phyloP scores from a whole-genome alignment of 1,140 invertebrate species.

The Drosophila arizonae region DNA sequence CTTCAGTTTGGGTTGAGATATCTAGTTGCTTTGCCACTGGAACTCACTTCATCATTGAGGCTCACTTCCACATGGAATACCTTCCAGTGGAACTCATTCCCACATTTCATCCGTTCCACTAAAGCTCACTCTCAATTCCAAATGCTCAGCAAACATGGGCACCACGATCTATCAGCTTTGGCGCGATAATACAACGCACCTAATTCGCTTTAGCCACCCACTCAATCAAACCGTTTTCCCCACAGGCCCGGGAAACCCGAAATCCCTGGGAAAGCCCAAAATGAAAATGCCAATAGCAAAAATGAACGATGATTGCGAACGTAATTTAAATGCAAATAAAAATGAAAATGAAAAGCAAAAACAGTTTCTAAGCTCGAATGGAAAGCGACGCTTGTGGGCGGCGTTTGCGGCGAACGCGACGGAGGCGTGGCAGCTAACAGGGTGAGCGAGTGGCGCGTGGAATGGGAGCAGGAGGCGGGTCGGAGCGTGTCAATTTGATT shows the following conservation, averaged over 20 bases:
- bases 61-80: too few relatives aligned
- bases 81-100: too few relatives aligned
- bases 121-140: neutral
- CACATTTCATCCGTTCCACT: too few relatives aligned
- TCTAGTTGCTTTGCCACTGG: too few relatives aligned
- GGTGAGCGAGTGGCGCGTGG: neutral
- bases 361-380: conserved; percentile 44
- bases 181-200: conserved; percentile 4
- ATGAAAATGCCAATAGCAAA: conserved; percentile 21
- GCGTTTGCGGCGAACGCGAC: conserved; percentile 10
- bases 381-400: conserved; percentile 30
- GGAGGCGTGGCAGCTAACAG: conserved; percentile 28
- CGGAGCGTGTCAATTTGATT: conserved; percentile 71
- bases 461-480: neutral
- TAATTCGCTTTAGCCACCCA: conserved; percentile 6
- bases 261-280: conserved; percentile 49
- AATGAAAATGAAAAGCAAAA: conserved; percentile 50
- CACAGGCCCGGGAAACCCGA: conserved; percentile 25
- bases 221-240: conserved; percentile 14
- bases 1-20: too few relatives aligned
- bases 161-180: conserved; percentile 5
- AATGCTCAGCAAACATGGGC: conserved; percentile 9
- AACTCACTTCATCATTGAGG: too few relatives aligned
- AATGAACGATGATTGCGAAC: conserved; percentile 48
- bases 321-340: conserved; percentile 74